Evolutionary conservation across 2,888 invertebrate genomes (phyloP), one percentile per base, ranked within the genome.

Genomic region (Drosophila heteroneura): DNA sequence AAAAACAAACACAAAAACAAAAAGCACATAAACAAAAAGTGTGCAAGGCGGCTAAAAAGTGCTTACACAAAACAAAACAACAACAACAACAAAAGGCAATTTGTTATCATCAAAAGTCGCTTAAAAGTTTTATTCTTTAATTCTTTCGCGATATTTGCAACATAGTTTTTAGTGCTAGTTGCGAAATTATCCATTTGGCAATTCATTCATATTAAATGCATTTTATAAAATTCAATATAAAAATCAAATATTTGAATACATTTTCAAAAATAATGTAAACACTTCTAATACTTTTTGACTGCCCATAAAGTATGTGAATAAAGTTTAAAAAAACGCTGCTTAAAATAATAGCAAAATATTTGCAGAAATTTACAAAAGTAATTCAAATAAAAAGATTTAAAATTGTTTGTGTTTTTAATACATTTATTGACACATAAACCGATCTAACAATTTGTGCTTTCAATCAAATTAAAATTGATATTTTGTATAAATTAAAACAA

Each of bases 61-160:
- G 77, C 73, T 81, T 81, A 63, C 63, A 58, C 60, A 59, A 30
- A 57, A 35, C 33, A 52, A 57, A 35, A 47, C 52, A 76, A 64
- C 59, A 53, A 44, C 53, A 64, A 54, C 77, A 75, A 73, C 52
- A 73, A 82, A 73, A 70, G 72, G 79, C 80, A 73, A 76, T 61
- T 59, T 49, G 67, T 66, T 53, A 39, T 60, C 49, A 75, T 22
- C 0, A 16, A 64, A 66, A 77, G 39, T 66, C 28, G 16, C 47
- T 65, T 51, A 32, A 59, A 71, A 56, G 39, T 72, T 47, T 39
- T 62, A 63, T 12, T 54, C 32, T 62, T 30, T 4, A 35, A 32
- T 71, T 30, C 7, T 14, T 19, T 35, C 16, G 16, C 30, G 19
- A 32, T 32, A 58, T 53, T 66, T 53, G 3, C 16, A 22, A 41